phyloP scores from a whole-genome alignment of 2,797 vertebrate species.

The Tragelaphus eurycerus region DNA sequence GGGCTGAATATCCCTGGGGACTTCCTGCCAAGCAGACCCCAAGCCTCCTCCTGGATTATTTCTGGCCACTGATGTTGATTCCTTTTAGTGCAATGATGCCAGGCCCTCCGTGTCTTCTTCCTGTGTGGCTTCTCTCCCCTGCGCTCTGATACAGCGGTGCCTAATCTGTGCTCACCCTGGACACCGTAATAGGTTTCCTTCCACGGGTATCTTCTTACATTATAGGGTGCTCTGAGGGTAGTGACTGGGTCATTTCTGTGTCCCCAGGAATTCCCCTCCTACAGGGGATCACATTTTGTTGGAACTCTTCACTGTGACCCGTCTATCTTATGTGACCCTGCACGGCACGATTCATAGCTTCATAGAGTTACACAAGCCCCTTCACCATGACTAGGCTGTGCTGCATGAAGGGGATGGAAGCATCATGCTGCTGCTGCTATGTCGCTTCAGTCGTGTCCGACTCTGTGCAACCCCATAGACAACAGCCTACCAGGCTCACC shows the following conservation, averaged over 20 bases:
- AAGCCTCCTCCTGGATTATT: neutral
- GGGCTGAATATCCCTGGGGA: too few relatives aligned
- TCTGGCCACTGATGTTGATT: accelerated
- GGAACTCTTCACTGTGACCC: neutral
- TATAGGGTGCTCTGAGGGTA: neutral
- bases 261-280: neutral
- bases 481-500: too few relatives aligned
- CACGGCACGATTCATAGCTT: neutral
- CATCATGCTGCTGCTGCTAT: too few relatives aligned
- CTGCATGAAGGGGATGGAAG: neutral
- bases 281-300: neutral
- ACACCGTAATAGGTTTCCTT: neutral
- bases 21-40: neutral
- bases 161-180: neutral
- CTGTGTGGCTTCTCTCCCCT: neutral
- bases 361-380: neutral
- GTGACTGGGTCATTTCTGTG: accelerated
- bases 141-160: accelerated
- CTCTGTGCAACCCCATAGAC: too few relatives aligned
- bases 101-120: neutral
- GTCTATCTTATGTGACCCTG: neutral
- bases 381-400: accelerated
- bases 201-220: accelerated
- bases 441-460: too few relatives aligned
- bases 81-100: accelerated